A percentile compares a stretch with the other conserved stretches of the same genome.
These are phyloP conservation scores for Lepidocolaptes lacrymiger DNA, from an alignment of 2,797 vertebrate species.

Conservation along the genomic window DNA sequence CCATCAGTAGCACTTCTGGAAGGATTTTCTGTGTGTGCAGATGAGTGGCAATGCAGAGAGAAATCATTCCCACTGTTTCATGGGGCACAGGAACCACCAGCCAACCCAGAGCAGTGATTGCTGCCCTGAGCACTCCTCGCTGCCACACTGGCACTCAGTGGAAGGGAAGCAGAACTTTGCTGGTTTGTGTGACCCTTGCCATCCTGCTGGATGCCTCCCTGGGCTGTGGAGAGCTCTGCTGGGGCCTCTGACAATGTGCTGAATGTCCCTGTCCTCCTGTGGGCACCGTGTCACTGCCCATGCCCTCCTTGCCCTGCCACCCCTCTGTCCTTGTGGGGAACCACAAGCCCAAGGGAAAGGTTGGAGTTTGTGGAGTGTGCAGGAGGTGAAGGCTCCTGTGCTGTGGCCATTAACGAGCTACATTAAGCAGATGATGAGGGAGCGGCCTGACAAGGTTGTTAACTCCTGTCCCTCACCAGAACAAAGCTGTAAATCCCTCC, in stretches of 20 bases:
- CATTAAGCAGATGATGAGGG: background rate
- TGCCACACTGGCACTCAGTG: fast-evolving
- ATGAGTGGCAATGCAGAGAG: background rate
- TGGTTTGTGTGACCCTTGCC: background rate
- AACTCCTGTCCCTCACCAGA: background rate
- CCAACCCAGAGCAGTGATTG: background rate
- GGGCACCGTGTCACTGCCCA: background rate
- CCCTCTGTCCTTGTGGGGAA: background rate
- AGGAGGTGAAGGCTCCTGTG: background rate
- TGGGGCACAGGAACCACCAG: fast-evolving
- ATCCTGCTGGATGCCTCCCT: background rate
- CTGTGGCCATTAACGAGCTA: background rate
- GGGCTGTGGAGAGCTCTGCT: background rate
- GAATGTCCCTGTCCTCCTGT: background rate
- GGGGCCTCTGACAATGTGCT: background rate
- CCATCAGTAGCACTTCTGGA: background rate
- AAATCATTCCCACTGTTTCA: background rate
- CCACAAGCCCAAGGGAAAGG: background rate
- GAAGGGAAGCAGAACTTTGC: background rate
- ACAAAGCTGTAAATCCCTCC: background rate
- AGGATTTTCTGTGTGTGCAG: background rate
- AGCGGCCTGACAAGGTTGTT: background rate
- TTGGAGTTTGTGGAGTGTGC: background rate
- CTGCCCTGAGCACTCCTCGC: background rate
- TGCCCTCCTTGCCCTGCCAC: background rate